These are phyloP conservation scores for Siniperca scherzeri DNA, from an alignment of 2,797 vertebrate genomes.

Conservation along the genomic window DNA sequence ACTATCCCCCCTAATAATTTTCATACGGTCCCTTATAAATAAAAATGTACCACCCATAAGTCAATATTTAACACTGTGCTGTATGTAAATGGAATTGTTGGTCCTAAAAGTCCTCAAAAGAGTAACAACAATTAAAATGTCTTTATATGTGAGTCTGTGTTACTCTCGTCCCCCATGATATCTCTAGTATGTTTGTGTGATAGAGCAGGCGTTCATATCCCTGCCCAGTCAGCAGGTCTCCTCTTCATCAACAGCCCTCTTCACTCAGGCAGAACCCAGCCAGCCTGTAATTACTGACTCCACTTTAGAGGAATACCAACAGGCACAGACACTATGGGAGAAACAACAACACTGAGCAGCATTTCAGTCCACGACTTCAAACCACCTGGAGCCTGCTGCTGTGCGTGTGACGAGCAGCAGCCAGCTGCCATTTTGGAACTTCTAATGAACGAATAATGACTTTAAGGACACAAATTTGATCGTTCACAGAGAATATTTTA, in stretches of 20 bases:
- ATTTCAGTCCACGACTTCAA: constrained; percentile 44
- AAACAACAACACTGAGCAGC: constrained; percentile 28
- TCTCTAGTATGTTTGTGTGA: constrained; percentile 3
- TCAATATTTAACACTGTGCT: background rate
- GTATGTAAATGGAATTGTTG: background rate
- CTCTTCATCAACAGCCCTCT: constrained; percentile 67
- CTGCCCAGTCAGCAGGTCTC: constrained; percentile 60
- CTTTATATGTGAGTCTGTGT: background rate
- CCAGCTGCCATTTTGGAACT: constrained; percentile 30
- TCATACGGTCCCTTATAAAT: background rate
- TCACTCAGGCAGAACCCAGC: constrained; percentile 63
- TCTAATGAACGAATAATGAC: constrained; percentile 35
- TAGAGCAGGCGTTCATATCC: constrained; percentile 22
- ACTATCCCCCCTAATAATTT: background rate
- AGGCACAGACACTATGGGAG: constrained; percentile 46
- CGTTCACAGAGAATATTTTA: constrained; percentile 34
- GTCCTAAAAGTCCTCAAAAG: background rate
- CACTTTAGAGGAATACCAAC: constrained; percentile 74
- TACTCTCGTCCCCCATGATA: background rate
- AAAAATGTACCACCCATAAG: background rate
- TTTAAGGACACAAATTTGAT: constrained; percentile 16
- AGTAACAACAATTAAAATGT: background rate
- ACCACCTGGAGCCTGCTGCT: constrained; percentile 45
- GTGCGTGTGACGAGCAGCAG: background rate
- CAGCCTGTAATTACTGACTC: constrained; percentile 71